Conservation (phyloP, 2,797 vertebrate species). For the Sebastes cheni region DNA sequence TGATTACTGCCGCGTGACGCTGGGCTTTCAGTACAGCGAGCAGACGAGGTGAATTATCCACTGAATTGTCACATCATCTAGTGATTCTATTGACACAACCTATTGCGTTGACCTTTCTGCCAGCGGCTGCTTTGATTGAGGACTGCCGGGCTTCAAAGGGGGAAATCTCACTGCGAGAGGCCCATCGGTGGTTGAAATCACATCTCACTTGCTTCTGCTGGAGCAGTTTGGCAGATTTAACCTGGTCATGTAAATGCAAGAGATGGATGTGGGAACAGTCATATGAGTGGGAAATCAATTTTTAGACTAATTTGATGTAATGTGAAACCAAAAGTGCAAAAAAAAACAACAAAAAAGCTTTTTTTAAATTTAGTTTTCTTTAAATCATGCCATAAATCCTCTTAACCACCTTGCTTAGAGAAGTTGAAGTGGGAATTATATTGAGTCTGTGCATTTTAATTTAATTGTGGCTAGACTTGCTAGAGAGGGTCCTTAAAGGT, state of each 20-base stretch:
- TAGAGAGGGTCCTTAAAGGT: no score
- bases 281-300: not conserved
- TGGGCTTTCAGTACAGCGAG: not conserved
- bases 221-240: not conserved
- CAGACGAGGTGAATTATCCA: slow-evolving; percentile 16
- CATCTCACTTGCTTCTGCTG: not conserved
- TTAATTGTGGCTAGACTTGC: not conserved
- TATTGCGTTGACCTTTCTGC: slow-evolving; percentile 17
- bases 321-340: no score
- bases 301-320: no score
- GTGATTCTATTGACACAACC: slow-evolving; percentile 14
- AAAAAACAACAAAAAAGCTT: no score
- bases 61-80: slow-evolving; percentile 14
- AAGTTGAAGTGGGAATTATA: not conserved
- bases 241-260: not conserved
- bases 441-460: not conserved
- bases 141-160: slow-evolving; percentile 14
- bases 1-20: not conserved
- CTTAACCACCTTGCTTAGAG: not conserved
- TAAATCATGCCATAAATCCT: no score
- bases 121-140: slow-evolving; percentile 17
- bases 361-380: no score
- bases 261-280: not conserved
- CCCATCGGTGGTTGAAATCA: not conserved
- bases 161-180: not conserved